Evolutionary conservation across 1,140 invertebrate genomes (phyloP).

Genomic region (Lucilia sericata): DNA sequence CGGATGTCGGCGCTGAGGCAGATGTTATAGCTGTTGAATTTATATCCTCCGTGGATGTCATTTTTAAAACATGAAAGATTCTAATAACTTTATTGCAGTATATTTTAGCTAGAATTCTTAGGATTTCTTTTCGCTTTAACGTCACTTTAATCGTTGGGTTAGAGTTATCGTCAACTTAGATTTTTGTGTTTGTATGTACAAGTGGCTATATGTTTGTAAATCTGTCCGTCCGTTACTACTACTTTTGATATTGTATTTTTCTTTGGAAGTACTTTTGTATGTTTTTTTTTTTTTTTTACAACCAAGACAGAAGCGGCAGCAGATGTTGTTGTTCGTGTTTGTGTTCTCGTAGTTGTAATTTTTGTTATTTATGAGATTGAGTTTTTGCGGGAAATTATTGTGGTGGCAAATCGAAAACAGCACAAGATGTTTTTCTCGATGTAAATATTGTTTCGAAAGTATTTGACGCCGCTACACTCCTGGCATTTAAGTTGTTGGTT

Average conservation of each 20-base stretch:
- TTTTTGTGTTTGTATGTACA: not conserved
- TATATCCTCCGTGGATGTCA: conserved; percentile 46
- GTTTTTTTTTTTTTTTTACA: not conserved
- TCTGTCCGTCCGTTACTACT: not conserved
- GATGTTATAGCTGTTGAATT: conserved; percentile 34
- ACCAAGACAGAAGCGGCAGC: not conserved
- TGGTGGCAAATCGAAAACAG: not conserved
- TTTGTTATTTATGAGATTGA: not conserved
- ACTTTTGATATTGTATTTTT: not conserved
- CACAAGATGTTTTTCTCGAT: not conserved
- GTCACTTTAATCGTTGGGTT: not conserved
- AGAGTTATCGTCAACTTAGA: not conserved
- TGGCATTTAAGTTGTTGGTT: no score
- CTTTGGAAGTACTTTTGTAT: not conserved
- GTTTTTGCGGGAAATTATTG: conserved; percentile 20
- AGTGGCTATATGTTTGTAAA: no score
- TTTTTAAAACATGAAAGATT: not conserved
- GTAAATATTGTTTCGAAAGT: not conserved
- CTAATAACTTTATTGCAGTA: no score
- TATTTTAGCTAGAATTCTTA: not conserved
- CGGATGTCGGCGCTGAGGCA: conserved; percentile 8
- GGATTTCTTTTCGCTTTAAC: not conserved
- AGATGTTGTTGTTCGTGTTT: not conserved
- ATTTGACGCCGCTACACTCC: not conserved
- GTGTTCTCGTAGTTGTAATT: not conserved